phyloP scores from a whole-genome alignment of 2,888 invertebrate species.

The Trissoscelio sp. region DNA sequence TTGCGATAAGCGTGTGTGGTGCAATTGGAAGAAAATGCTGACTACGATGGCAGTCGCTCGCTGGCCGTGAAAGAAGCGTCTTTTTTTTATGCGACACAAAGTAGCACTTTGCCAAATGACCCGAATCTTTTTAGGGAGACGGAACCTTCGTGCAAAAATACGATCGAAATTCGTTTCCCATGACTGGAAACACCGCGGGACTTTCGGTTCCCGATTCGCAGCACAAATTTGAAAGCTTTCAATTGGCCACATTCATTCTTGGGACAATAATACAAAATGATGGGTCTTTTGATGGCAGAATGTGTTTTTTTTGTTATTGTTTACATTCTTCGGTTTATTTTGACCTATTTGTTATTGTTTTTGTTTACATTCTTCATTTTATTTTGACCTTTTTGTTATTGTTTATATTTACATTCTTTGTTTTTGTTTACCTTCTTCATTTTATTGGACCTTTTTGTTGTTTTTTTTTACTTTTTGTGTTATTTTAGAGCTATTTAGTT shows the following conservation, averaged over 20 bases:
- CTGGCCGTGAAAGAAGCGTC: conserved; percentile 76
- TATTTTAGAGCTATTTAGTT: no score
- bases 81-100: conserved; percentile 82
- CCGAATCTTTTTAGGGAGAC: conserved; percentile 81
- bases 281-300: no score
- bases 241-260: conserved; percentile 34
- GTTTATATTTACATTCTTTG: no score
- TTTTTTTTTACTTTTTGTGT: no score
- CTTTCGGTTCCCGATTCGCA: conserved; percentile 27
- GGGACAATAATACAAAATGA: conserved; percentile 1
- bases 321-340: no score
- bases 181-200: conserved; percentile 58
- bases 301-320: no score
- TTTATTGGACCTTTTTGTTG: no score
- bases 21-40: conserved; percentile 78
- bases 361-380: no score
- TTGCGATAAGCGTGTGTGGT: conserved; percentile 54
- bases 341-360: no score
- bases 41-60: conserved; percentile 76
- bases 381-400: no score
- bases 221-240: conserved; percentile 58
- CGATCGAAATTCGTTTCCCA: conserved; percentile 70
- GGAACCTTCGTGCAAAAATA: conserved; percentile 65
- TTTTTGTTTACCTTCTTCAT: no score
- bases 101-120: conserved; percentile 83